Evolutionary conservation across 1,140 invertebrate genomes (phyloP).

Genomic region (Drosophila pandora): DNA sequence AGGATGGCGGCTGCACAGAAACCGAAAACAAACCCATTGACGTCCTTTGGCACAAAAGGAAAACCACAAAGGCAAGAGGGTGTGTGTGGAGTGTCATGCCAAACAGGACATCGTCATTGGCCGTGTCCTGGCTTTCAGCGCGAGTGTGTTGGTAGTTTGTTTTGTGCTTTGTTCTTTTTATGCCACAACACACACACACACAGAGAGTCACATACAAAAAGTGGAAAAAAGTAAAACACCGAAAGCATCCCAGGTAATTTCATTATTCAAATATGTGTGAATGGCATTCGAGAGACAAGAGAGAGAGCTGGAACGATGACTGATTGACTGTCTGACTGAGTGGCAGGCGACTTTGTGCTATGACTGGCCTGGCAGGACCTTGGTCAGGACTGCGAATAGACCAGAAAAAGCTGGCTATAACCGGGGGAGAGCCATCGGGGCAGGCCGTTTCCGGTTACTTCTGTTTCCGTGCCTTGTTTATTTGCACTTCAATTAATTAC

Average conservation of each 20-base stretch:
- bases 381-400: not conserved
- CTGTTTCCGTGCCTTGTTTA: conserved; percentile 38
- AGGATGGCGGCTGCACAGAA: conserved; percentile 1
- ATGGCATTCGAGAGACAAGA: conserved; percentile 11
- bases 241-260: conserved; percentile 67
- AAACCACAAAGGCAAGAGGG: conserved; percentile 36
- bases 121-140: conserved; percentile 37
- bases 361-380: not conserved
- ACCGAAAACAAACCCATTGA: conserved; percentile 21
- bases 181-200: conserved; percentile 13
- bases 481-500: conserved; percentile 61
- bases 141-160: conserved; percentile 45
- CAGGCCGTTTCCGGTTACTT: conserved; percentile 15
- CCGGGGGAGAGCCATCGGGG: not conserved
- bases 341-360: conserved; percentile 34
- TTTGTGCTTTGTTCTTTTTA: conserved; percentile 55
- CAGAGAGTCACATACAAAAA: conserved; percentile 29
- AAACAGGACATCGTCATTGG: conserved; percentile 10
- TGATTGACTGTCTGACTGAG: conserved; percentile 38
- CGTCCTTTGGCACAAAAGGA: conserved; percentile 41
- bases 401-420: not conserved
- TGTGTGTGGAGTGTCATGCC: conserved; percentile 16
- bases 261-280: conserved; percentile 70
- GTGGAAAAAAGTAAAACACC: conserved; percentile 19
- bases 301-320: conserved; percentile 34